Percentiles rank a stretch among this genome's conserved stretches.
These are phyloP conservation scores for Paramormyrops kingsleyae DNA, from an alignment of 2,113 vertebrate species.

Conservation along the genomic window DNA sequence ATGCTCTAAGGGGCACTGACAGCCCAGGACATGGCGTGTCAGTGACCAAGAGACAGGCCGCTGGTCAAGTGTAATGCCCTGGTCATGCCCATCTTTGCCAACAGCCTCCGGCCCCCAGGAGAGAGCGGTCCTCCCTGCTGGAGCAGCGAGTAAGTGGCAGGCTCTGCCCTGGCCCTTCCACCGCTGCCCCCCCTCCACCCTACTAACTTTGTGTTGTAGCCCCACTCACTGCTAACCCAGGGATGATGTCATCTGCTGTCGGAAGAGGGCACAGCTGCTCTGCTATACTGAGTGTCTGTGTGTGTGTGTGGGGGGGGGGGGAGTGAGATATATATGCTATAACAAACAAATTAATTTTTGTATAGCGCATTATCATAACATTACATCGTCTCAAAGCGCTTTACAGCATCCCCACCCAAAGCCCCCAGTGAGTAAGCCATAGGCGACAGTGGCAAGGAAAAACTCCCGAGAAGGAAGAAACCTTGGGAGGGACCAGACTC, in stretches of 20 bases:
- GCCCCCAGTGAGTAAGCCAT: too few species aligned
- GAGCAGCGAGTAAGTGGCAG: conserved; percentile 26
- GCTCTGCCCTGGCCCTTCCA: background rate
- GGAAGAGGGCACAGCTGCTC: conserved; percentile 10
- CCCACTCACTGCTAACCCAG: background rate
- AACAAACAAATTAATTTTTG: too few species aligned
- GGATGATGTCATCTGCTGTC: conserved; percentile 5
- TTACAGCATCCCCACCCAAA: too few species aligned
- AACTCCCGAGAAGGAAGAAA: too few species aligned
- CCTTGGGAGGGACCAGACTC: too few species aligned
- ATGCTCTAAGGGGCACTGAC: background rate
- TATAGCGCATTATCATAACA: too few species aligned
- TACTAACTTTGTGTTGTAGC: background rate
- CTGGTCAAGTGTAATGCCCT: background rate
- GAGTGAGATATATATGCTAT: too few species aligned
- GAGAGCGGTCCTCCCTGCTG: conserved; percentile 34
- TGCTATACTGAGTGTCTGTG: conserved; percentile 6
- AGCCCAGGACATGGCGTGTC: background rate
- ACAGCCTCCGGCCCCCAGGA: conserved; percentile 42
- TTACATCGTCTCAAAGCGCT: too few species aligned
- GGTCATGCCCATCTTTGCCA: conserved; percentile 24
- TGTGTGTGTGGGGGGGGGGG: background rate
- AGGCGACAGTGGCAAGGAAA: too few species aligned
- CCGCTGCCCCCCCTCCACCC: background rate
- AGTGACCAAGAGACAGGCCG: background rate